Percentiles rank a stretch among this genome's conserved stretches.
Evolutionary conservation across 1,140 invertebrate genomes (phyloP).

Genomic region (Colletes gigas): DNA sequence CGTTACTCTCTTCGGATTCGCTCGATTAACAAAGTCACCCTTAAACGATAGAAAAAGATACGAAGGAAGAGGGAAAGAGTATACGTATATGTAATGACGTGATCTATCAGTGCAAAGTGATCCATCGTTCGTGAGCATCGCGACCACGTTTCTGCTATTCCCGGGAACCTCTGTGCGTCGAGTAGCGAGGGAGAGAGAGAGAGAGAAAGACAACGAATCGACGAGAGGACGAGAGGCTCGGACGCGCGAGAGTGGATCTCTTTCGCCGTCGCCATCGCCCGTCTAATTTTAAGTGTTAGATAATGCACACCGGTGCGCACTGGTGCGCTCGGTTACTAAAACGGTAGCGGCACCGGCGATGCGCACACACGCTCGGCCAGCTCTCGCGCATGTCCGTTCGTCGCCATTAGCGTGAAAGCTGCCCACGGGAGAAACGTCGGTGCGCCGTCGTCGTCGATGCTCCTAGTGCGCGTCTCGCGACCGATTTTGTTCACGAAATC

Average conservation of each 20-base stretch:
- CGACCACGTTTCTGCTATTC: background rate
- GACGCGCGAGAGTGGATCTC: conserved; percentile 15
- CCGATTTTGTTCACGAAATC: background rate
- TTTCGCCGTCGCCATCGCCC: conserved; percentile 52
- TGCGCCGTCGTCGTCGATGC: background rate
- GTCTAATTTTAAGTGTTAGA: conserved; percentile 82
- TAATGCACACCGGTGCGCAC: conserved; percentile 74
- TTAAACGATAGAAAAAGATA: background rate
- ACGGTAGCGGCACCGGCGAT: conserved; percentile 68
- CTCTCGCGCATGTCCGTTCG: conserved; percentile 22
- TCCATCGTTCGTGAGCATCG: conserved; percentile 31
- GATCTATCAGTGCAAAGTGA: conserved; percentile 53
- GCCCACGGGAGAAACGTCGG: conserved; percentile 6
- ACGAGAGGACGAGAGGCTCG: background rate
- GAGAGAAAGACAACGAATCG: conserved; percentile 17
- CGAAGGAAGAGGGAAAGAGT: background rate
- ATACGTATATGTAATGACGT: conserved; percentile 12
- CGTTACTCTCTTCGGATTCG: background rate
- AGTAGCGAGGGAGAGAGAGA: background rate
- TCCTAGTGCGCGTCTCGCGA: too few species aligned
- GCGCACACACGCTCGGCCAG: conserved; percentile 16
- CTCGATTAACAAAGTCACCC: too few species aligned
- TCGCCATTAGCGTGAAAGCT: conserved; percentile 20
- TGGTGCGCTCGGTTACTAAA: conserved; percentile 75
- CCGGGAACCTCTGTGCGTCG: background rate